These are phyloP conservation scores for Atrina japonica DNA, from an alignment of 2,888 invertebrate genomes.

Conservation along the genomic window DNA sequence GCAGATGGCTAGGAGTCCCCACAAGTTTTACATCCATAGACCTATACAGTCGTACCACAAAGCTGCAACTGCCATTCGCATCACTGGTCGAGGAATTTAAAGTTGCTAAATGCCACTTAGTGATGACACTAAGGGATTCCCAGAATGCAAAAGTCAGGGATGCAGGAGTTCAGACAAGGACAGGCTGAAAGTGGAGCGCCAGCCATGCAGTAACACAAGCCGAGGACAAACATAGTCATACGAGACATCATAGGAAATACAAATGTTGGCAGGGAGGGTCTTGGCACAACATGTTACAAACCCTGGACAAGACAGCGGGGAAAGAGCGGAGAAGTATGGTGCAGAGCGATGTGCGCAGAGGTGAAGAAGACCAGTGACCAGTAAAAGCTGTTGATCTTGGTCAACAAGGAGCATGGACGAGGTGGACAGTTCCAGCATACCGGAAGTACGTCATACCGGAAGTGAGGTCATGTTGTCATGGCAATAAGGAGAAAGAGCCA, in stretches of 20 bases:
- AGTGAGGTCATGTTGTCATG: too few relatives aligned
- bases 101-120: not conserved
- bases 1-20: too few relatives aligned
- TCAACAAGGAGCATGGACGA: too few relatives aligned
- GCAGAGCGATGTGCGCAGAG: constrained; percentile 20
- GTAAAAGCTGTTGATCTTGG: too few relatives aligned
- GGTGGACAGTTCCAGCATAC: too few relatives aligned
- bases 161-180: constrained; percentile 30
- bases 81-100: constrained; percentile 3
- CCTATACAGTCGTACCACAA: not conserved
- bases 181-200: constrained; percentile 32
- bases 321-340: constrained; percentile 21
- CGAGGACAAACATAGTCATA: not conserved
- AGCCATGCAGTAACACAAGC: not conserved
- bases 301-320: constrained; percentile 1
- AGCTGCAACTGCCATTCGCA: constrained; percentile 3
- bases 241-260: too few relatives aligned
- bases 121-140: constrained; percentile 16
- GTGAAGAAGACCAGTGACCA: too few relatives aligned
- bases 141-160: constrained; percentile 18
- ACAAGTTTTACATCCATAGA: constrained; percentile 1
- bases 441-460: too few relatives aligned
- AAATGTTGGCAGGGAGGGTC: not conserved
- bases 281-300: not conserved
- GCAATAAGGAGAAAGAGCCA: too few relatives aligned